A percentile compares a stretch with the other conserved stretches of the same genome.
phyloP scores from a whole-genome alignment of 2,888 invertebrate genomes.

The Notodonta dromedarius region DNA sequence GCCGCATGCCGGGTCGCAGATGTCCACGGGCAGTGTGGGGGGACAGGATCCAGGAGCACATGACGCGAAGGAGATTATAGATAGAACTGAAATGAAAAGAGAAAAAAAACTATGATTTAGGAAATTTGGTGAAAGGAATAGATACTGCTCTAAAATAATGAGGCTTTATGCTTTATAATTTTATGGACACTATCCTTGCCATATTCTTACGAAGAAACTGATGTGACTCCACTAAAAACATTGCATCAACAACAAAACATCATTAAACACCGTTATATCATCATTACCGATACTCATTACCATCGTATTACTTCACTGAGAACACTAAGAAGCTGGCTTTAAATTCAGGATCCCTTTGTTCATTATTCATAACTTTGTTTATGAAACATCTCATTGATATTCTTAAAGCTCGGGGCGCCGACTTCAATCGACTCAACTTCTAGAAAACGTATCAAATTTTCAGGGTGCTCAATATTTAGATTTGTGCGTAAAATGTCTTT shows the following conservation, averaged over 20 bases:
- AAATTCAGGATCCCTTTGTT: slow-evolving; percentile 11
- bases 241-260: not conserved
- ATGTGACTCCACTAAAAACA: not conserved
- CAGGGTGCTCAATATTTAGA: not conserved
- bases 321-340: slow-evolving; percentile 12
- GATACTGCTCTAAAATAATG: too few species aligned
- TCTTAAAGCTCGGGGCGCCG: slow-evolving; percentile 10
- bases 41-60: slow-evolving; percentile 77
- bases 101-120: not conserved
- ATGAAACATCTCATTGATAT: slow-evolving; percentile 25
- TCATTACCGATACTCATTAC: not conserved
- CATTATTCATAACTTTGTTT: slow-evolving; percentile 26
- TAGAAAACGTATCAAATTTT: slow-evolving; percentile 1
- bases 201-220: too few species aligned
- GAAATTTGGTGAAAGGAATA: not conserved
- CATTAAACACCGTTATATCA: not conserved
- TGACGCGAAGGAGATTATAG: slow-evolving; percentile 26
- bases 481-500: not conserved
- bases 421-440: not conserved
- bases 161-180: too few species aligned
- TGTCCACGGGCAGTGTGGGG: slow-evolving; percentile 77
- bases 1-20: slow-evolving; percentile 75
- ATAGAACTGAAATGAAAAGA: slow-evolving; percentile 29
- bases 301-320: slow-evolving; percentile 1
- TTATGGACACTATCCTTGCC: too few species aligned